phyloP scores from a whole-genome alignment of 2,888 invertebrate genomes.

The Chesias legatella region DNA sequence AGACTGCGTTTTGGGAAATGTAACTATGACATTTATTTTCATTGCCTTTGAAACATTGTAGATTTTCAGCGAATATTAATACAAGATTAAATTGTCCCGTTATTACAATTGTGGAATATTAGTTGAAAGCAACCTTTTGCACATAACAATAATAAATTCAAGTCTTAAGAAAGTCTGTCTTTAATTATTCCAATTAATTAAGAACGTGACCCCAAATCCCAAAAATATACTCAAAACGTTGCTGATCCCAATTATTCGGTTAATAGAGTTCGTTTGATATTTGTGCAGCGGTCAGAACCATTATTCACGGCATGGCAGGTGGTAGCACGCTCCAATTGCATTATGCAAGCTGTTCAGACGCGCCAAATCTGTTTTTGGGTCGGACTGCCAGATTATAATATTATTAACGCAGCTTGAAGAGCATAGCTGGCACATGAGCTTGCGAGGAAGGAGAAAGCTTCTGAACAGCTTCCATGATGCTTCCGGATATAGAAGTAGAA shows the following conservation, averaged over 20 bases:
- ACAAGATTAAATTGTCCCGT: too few relatives aligned
- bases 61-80: too few relatives aligned
- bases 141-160: too few relatives aligned
- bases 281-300: conserved; percentile 30
- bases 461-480: too few relatives aligned
- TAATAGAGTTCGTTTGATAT: conserved; percentile 27
- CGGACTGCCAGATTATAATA: conserved; percentile 41
- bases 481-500: too few relatives aligned
- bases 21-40: too few relatives aligned
- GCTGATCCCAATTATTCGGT: conserved; percentile 23
- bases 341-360: conserved; percentile 54
- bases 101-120: too few relatives aligned
- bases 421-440: conserved; percentile 4
- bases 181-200: background rate
- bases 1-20: too few relatives aligned
- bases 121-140: too few relatives aligned
- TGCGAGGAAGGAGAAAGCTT: too few relatives aligned
- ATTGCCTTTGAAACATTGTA: too few relatives aligned
- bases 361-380: conserved; percentile 60
- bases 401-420: conserved; percentile 11
- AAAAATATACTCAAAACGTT: conserved; percentile 14
- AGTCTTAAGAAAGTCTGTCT: too few relatives aligned
- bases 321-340: conserved; percentile 65
- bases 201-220: conserved; percentile 1
- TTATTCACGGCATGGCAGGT: conserved; percentile 53